A percentile compares a stretch with the other conserved stretches of the same genome.
These are phyloP conservation scores for Zaprionus bogoriensis DNA, from an alignment of 2,888 invertebrate species.

Conservation along the genomic window DNA sequence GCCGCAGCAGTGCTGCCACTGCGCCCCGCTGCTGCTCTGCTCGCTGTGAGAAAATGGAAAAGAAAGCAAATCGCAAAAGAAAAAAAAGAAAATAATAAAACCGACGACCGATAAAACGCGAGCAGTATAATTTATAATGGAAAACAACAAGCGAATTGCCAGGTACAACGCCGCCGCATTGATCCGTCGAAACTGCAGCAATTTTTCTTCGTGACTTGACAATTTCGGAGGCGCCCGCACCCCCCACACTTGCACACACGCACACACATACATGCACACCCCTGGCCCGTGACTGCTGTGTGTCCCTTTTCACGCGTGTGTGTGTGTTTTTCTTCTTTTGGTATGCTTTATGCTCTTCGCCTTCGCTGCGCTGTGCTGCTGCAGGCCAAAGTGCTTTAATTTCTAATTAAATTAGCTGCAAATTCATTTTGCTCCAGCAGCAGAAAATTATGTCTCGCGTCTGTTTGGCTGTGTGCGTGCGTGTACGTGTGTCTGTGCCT, in stretches of 20 bases:
- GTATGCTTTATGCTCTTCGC: slow-evolving; percentile 30
- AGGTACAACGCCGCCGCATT: background rate
- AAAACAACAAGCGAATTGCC: slow-evolving; percentile 18
- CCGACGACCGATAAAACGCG: slow-evolving; percentile 56
- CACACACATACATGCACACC: slow-evolving; percentile 15
- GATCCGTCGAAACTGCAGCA: slow-evolving; percentile 31
- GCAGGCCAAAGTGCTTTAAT: slow-evolving; percentile 48
- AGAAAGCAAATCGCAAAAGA: slow-evolving; percentile 65
- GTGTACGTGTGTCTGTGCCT: slow-evolving; percentile 1
- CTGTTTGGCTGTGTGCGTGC: background rate
- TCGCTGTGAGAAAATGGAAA: slow-evolving; percentile 63
- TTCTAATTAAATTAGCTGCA: slow-evolving; percentile 74
- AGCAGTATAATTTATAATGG: slow-evolving; percentile 38
- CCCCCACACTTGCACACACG: too few relatives aligned
- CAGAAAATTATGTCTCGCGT: slow-evolving; percentile 35
- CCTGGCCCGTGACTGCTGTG: slow-evolving; percentile 16
- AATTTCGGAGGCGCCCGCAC: slow-evolving; percentile 54
- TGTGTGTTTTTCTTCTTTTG: slow-evolving; percentile 42
- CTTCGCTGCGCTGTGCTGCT: slow-evolving; percentile 8
- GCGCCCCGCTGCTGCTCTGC: slow-evolving; percentile 20
- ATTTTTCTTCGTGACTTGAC: slow-evolving; percentile 71
- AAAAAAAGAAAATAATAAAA: slow-evolving; percentile 29
- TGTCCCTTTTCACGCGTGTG: slow-evolving; percentile 47
- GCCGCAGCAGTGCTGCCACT: slow-evolving; percentile 35
- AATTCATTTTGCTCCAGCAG: slow-evolving; percentile 46